Base-by-base conservation (phyloP, 2,888 invertebrate species). In the Notodonta dromedarius region DNA sequence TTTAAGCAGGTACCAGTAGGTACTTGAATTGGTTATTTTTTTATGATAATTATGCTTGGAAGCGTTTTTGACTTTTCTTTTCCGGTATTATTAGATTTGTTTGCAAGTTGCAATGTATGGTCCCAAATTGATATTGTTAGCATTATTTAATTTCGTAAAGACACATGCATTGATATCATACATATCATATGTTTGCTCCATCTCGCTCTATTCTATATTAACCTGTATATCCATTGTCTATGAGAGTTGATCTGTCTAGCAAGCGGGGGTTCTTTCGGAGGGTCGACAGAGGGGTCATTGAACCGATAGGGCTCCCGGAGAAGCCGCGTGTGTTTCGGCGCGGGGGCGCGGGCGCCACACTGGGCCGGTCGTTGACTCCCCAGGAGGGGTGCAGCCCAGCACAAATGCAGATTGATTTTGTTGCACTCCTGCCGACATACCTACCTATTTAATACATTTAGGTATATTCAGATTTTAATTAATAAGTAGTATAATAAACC, bases 301-400 rank as follows among this genome's bases (percentile, higher is more conserved):
- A 92, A 90, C 92, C 86, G 71, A 70, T 83, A 86, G 90, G 88
- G 87, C 86, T 85, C 88, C 24, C 86, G 70, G 84, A 85, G 83
- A 70, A 83, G 81, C 80, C 76, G 83, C 80, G 80, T 83, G 82
- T 83, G 80, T 80, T 76, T 73, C 70, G 73, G 74, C 77, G 78
- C 78, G 85, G 84, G 86, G 86, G 85, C 82, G 86, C 82, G 83
- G 80, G 77, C 77, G 78, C 76, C 73, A 77, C 85, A 87, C 84
- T 85, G 87, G 86, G 84, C 74, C 88, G 92, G 90, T 89, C 91
- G 84, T 89, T 92, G 91, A 90, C 90, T 85, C 86, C 78, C 78
- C 72, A 80, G 78, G 82, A 35, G 82, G 82, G 84, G 82, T 89
- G 88, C 85, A 89, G 80, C 84, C 83, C 69, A 79, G 71, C 77